Conservation (phyloP, 64 coral and sea anemone species). For the Catalaphyllia jardinei region DNA sequence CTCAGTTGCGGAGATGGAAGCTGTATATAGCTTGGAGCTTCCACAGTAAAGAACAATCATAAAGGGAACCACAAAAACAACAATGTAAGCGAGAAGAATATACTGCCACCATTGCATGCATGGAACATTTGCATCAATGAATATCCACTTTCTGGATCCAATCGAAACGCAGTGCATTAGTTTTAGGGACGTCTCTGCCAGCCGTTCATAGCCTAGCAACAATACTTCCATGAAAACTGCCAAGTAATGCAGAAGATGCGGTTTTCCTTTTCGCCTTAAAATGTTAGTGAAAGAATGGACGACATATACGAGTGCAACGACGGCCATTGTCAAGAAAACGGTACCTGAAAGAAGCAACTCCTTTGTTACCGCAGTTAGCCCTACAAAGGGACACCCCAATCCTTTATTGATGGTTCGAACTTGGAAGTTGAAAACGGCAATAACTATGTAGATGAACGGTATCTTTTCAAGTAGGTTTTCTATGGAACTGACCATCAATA, state of each 20-base stretch:
- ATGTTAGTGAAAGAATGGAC: neutral
- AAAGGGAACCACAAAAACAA: conserved; percentile 61
- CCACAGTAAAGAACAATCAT: conserved; percentile 54
- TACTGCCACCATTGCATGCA: conserved; percentile 75
- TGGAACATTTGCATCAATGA: conserved; percentile 60
- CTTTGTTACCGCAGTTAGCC: conserved; percentile 46
- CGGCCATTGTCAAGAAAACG: conserved; percentile 34
- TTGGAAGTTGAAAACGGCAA: conserved; percentile 14
- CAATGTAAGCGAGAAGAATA: conserved; percentile 35
- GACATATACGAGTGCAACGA: conserved; percentile 15
- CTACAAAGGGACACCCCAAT: conserved; percentile 44
- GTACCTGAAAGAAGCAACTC: conserved; percentile 41
- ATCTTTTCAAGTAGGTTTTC: conserved; percentile 1
- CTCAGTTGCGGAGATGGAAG: conserved; percentile 18
- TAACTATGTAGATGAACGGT: neutral
- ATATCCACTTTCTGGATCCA: neutral
- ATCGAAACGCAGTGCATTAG: conserved; percentile 45
- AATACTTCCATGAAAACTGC: conserved; percentile 65
- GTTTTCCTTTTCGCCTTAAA: neutral
- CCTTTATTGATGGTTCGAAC: neutral
- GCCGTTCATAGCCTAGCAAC: conserved; percentile 66
- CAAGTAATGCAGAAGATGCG: conserved; percentile 36
- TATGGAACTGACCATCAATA: conserved; percentile 4
- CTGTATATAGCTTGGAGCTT: conserved; percentile 27
- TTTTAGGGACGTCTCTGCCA: conserved; percentile 58